phyloP scores from a whole-genome alignment of 2,113 vertebrate genomes.

The Aegithalos caudatus region DNA sequence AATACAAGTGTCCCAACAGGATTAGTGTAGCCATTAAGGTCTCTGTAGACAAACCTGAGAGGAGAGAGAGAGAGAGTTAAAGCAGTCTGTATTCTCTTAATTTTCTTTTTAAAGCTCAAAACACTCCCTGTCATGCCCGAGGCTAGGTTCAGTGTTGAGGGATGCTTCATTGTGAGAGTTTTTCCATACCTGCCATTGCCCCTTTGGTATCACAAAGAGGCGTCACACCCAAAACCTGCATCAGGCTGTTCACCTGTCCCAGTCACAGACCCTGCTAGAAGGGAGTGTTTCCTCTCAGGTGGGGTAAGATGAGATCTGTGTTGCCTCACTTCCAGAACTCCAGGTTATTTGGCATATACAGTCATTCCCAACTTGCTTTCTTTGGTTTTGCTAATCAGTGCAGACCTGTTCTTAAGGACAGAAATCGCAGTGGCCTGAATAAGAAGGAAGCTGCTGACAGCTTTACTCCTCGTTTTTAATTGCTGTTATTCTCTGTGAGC shows the following conservation, averaged over 20 bases:
- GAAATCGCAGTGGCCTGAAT: neutral
- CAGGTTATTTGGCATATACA: neutral
- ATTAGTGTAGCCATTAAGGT: neutral
- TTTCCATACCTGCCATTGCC: rapidly evolving
- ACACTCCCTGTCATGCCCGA: neutral
- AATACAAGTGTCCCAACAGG: neutral
- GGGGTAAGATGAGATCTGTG: rapidly evolving
- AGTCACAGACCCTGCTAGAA: neutral
- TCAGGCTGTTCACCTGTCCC: neutral
- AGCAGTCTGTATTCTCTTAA: neutral
- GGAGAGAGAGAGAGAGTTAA: neutral
- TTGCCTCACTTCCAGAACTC: neutral
- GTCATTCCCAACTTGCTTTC: neutral
- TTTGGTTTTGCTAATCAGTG: neutral
- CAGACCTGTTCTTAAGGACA: neutral
- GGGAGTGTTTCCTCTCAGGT: neutral
- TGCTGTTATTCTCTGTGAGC: neutral
- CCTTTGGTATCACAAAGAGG: neutral
- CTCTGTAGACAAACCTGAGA: neutral
- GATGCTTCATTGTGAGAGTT: neutral
- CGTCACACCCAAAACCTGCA: neutral
- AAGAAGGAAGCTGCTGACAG: constrained; percentile 4
- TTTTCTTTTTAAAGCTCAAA: neutral
- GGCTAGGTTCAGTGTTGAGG: neutral
- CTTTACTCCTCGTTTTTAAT: neutral